Evolutionary conservation across 2,113 vertebrate genomes (phyloP), one percentile per base, ranked within the genome.

Genomic region (Catharus fuscescens): DNA sequence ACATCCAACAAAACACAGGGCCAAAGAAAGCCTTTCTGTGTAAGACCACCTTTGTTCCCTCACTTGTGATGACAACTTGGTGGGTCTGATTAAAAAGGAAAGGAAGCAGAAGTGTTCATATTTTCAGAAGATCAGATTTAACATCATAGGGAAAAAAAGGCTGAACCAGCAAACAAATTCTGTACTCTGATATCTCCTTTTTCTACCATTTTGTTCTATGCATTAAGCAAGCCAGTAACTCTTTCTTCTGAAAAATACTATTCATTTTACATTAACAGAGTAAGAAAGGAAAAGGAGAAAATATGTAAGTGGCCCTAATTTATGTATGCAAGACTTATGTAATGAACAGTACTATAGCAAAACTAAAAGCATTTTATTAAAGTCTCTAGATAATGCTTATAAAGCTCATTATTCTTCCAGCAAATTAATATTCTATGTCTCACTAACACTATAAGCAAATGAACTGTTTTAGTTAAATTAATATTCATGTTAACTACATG

Each of bases 391-490:
- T 92, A 90, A 92, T 56, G 56, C 52, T 78, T 86, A 66, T 36
- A 92, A 92, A 94, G 67, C 36, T 72, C 70, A 92, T 92, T 92
- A 93, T 80, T 94, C 69, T 96, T 93, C n/a, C 48, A 79, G 83
- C 24, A 95, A 93, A 94, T 92, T 94, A 94, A 92, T 91, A 96
- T 67, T 80, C 85, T 89, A 14, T 61, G 48, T 90, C 79, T 92
- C 61, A 60, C 83, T 71, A 94, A 93, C 77, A 86, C 59, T 71
- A 93, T 88, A 53, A 85, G 84, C 54, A 97, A 90, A 90, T 92
- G 47, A 92, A 95, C 64, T 87, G 91, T 77, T 79, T 89, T 92
- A 69, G 56, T 56, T 82, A 77, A 84, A 86, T 88, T 96, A 93
- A 93, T 95, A 95, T 93, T 88, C 61, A 67, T 92, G 67, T 67